Conservation (phyloP, 2,113 vertebrate genomes). For the Picathartes gymnocephalus region DNA sequence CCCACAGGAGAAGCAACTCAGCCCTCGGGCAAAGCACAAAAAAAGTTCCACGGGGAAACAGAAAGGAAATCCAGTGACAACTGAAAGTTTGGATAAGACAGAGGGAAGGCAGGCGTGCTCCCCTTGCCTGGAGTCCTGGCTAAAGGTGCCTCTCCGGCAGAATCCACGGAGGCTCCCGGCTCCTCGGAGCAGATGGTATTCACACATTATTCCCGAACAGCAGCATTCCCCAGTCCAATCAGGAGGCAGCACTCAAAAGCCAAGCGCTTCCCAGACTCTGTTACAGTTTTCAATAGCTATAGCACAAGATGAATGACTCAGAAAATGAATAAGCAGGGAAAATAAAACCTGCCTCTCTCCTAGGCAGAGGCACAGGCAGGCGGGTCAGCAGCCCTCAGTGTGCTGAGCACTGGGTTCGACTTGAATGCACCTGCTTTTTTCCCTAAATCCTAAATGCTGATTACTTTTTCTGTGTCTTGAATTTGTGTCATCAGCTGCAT, state of each 20-base stretch:
- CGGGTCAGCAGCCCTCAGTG: background rate
- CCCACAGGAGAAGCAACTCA: background rate
- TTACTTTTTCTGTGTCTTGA: background rate
- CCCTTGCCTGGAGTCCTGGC: conserved; percentile 4
- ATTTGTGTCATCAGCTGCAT: background rate
- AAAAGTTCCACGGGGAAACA: background rate
- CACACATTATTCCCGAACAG: conserved; percentile 70
- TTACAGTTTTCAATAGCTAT: conserved; percentile 64
- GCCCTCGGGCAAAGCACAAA: background rate
- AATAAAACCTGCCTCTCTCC: conserved; percentile 40
- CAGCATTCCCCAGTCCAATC: conserved; percentile 83
- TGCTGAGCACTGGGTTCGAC: background rate
- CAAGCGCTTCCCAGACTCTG: conserved; percentile 60
- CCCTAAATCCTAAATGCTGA: background rate
- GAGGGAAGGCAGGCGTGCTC: background rate
- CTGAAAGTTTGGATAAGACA: background rate
- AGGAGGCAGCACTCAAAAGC: conserved; percentile 67
- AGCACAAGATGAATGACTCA: conserved; percentile 72
- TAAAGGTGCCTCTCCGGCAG: conserved; percentile 56
- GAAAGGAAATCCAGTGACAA: background rate
- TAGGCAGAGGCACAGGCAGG: background rate
- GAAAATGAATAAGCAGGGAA: conserved; percentile 68
- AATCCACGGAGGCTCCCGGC: conserved; percentile 42
- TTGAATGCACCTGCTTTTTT: conserved; percentile 33
- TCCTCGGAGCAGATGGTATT: conserved; percentile 69